These are phyloP conservation scores for Exocentrus adspersus DNA, from an alignment of 2,888 invertebrate species.

Conservation along the genomic window DNA sequence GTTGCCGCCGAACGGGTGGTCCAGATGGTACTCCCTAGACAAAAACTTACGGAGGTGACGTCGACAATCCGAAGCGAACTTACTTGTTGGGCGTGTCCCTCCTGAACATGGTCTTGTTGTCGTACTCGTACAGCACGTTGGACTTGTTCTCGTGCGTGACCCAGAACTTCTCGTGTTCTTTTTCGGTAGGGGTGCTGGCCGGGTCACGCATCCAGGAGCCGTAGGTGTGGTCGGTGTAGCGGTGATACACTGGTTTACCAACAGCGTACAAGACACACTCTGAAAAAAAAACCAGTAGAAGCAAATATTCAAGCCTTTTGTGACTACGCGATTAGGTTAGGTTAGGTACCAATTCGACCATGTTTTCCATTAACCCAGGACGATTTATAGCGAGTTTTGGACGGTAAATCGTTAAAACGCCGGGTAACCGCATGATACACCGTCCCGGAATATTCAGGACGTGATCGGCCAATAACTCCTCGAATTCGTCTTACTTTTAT, in stretches of 20 bases:
- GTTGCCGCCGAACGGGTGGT: conserved; percentile 78
- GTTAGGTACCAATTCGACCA: too few species aligned
- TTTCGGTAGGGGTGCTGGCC: conserved; percentile 62
- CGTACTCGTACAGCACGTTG: conserved; percentile 79
- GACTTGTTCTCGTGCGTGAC: conserved; percentile 82
- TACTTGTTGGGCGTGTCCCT: conserved; percentile 68
- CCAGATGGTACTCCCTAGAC: conserved; percentile 53
- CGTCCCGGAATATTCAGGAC: neutral
- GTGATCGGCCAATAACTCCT: neutral
- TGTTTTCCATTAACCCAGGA: too few species aligned
- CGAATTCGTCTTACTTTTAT: conserved; percentile 1
- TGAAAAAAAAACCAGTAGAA: too few species aligned
- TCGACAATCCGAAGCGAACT: too few species aligned
- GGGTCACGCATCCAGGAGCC: conserved; percentile 91
- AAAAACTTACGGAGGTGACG: too few species aligned
- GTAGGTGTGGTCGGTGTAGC: conserved; percentile 78
- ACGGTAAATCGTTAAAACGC: neutral
- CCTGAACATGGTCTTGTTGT: conserved; percentile 76
- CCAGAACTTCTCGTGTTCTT: conserved; percentile 79
- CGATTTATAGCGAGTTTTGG: too few species aligned
- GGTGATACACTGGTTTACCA: conserved; percentile 92
- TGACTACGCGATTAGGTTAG: too few species aligned
- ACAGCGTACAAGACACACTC: conserved; percentile 91
- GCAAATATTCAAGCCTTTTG: too few species aligned
- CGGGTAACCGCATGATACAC: too few species aligned